phyloP scores from a whole-genome alignment of 2,888 invertebrate species.

The Acanthococcus lagerstroemiae region DNA sequence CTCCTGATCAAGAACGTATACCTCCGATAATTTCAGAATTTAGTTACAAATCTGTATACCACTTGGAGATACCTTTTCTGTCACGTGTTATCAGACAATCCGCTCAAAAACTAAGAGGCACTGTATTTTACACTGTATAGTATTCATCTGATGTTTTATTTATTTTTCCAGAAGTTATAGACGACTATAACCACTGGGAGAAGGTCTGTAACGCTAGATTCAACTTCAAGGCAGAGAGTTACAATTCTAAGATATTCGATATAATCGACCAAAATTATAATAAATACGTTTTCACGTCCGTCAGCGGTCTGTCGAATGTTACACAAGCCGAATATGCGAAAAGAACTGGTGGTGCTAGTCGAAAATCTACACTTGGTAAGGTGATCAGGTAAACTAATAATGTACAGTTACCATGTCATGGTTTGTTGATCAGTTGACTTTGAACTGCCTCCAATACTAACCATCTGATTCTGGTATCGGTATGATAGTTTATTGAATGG shows the following conservation, averaged over 20 bases:
- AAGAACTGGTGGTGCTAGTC: slow-evolving; percentile 8
- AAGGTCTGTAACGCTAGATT: slow-evolving; percentile 9
- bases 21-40: too few species aligned
- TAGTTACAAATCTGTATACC: too few species aligned
- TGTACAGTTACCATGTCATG: too few species aligned
- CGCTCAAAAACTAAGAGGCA: too few species aligned
- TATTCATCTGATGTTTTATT: neutral
- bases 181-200: slow-evolving; percentile 18
- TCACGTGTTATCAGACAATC: too few species aligned
- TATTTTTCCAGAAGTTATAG: slow-evolving; percentile 1
- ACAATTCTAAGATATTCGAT: neutral
- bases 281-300: slow-evolving; percentile 2
- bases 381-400: neutral
- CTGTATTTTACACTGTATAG: too few species aligned
- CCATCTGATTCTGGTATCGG: too few species aligned
- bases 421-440: too few species aligned
- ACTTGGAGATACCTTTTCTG: too few species aligned
- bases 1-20: too few species aligned
- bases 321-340: neutral
- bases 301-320: neutral
- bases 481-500: too few species aligned
- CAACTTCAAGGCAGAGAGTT: neutral
- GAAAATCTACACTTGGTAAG: slow-evolving; percentile 18
- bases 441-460: too few species aligned
- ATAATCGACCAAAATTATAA: neutral